Percentiles rank a stretch among this genome's conserved stretches.
These are phyloP conservation scores for Orthosia gothica DNA, from an alignment of 2,888 invertebrate species.

Conservation along the genomic window DNA sequence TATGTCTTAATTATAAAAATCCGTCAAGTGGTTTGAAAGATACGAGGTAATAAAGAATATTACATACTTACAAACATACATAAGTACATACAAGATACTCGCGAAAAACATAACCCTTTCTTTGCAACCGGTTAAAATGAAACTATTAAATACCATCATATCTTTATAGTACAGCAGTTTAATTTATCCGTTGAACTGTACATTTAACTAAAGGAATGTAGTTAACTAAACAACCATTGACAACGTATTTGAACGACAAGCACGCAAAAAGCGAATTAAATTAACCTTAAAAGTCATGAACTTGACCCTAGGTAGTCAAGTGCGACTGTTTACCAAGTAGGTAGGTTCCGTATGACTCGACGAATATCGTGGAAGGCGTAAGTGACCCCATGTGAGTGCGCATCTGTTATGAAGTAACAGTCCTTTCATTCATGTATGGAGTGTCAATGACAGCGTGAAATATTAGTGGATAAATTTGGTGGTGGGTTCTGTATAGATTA, in stretches of 20 bases:
- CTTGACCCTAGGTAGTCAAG: constrained; percentile 50
- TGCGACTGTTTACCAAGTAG: constrained; percentile 28
- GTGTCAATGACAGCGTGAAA: constrained; percentile 63
- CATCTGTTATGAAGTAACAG: constrained; percentile 65
- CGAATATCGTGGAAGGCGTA: constrained; percentile 30
- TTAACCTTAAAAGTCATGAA: constrained; percentile 58
- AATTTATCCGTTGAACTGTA: constrained; percentile 2
- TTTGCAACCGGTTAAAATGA: too few relatives aligned
- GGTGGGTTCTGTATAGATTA: constrained; percentile 36
- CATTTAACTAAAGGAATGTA: constrained; percentile 14
- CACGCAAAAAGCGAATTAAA: constrained; percentile 49
- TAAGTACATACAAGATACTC: too few relatives aligned
- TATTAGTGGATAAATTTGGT: neutral
- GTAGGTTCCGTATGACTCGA: constrained; percentile 42
- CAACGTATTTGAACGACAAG: constrained; percentile 14
- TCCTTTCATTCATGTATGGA: constrained; percentile 61
- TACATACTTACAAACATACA: too few relatives aligned
- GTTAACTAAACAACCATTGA: constrained; percentile 36
- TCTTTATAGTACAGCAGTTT: neutral
- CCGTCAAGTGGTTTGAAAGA: too few relatives aligned
- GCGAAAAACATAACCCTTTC: too few relatives aligned
- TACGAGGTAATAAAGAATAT: too few relatives aligned
- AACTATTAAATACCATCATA: constrained; percentile 3
- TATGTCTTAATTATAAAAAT: too few relatives aligned
- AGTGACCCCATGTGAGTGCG: constrained; percentile 55